phyloP scores from a whole-genome alignment of 2,113 vertebrate species.

The Opisthocomus hoazin region DNA sequence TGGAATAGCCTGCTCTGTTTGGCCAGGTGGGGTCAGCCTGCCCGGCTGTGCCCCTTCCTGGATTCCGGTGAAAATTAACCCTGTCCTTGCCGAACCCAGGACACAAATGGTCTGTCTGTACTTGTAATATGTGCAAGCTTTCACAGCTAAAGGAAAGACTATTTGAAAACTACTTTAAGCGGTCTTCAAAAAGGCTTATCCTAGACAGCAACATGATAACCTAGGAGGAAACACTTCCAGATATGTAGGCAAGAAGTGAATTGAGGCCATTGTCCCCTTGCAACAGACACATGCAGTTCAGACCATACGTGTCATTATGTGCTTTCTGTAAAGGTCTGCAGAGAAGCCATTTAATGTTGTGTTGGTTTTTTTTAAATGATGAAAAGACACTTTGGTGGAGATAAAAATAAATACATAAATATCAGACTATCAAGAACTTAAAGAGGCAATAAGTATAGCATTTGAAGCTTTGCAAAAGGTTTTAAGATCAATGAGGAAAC shows the following conservation, averaged over 20 bases:
- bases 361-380: not conserved
- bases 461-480: not conserved
- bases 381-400: not conserved
- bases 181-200: not conserved
- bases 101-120: not conserved
- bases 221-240: not conserved
- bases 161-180: not conserved
- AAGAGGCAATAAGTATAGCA: not conserved
- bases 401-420: not conserved
- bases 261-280: not conserved
- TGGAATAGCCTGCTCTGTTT: no score
- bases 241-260: not conserved
- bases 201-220: not conserved
- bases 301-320: not conserved
- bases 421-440: not conserved
- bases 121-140: not conserved
- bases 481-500: not conserved
- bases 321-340: not conserved
- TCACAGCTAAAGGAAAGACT: not conserved
- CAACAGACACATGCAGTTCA: not conserved
- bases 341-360: not conserved
- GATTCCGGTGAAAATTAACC: no score
- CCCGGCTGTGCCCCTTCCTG: no score
- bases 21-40: no score
- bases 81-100: no score